A percentile compares a stretch with the other conserved stretches of the same genome.
phyloP scores from a whole-genome alignment of 2,113 vertebrate genomes.

The Bos taurus region DNA sequence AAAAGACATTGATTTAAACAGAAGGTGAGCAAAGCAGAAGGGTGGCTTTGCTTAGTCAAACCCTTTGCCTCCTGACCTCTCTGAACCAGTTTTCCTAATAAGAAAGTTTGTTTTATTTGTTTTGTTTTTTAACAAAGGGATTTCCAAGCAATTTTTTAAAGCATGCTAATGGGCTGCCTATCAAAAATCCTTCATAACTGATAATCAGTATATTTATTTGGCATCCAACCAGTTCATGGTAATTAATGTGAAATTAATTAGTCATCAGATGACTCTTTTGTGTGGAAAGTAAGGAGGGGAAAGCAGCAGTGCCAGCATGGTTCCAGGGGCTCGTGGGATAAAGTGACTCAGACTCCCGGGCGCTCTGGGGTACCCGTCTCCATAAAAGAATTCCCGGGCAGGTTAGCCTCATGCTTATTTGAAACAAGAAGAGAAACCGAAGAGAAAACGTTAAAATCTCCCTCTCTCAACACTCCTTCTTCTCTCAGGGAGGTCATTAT shows the following conservation, averaged over 20 bases:
- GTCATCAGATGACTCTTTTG: neutral
- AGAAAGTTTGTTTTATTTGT: neutral
- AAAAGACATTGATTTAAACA: neutral
- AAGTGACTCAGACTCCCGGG: fast-evolving
- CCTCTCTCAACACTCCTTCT: neutral
- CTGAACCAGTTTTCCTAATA: neutral
- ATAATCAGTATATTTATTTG: neutral
- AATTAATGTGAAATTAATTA: slow-evolving; percentile 40
- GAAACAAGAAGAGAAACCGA: neutral
- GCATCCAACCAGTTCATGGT: neutral
- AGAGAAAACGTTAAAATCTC: neutral
- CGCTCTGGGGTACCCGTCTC: fast-evolving
- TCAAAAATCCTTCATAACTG: neutral
- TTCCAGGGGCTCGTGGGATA: neutral
- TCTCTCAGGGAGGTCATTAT: neutral
- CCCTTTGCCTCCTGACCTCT: neutral
- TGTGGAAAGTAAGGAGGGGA: neutral
- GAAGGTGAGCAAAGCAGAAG: neutral
- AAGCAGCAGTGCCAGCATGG: fast-evolving
- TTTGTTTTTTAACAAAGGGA: neutral
- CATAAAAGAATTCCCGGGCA: neutral
- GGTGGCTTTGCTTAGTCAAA: neutral
- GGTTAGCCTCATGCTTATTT: neutral
- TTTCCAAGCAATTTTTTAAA: neutral
- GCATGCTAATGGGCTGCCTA: neutral